Conservation (phyloP, 64 coral and sea anemone genomes). For the Pocillopora damicornis region DNA sequence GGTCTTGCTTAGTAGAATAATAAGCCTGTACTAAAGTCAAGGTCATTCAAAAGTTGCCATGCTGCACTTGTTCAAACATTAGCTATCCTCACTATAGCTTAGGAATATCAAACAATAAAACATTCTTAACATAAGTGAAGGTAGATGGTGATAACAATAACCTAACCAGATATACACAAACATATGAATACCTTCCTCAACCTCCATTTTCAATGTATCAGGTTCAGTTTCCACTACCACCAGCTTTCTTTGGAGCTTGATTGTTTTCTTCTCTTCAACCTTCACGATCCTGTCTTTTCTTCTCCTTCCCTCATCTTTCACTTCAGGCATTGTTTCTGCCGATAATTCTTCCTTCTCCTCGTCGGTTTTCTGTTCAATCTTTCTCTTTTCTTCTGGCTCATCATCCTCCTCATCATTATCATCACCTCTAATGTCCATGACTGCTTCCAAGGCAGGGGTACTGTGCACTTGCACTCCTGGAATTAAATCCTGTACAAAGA, state of each 20-base stretch:
- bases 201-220: slow-evolving; percentile 62
- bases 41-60: slow-evolving; percentile 28
- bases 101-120: neutral
- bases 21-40: neutral
- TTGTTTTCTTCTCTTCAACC: slow-evolving; percentile 85
- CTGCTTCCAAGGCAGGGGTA: slow-evolving; percentile 90
- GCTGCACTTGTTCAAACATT: neutral
- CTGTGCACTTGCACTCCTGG: slow-evolving; percentile 90
- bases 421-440: slow-evolving; percentile 91
- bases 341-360: slow-evolving; percentile 29
- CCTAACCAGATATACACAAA: neutral
- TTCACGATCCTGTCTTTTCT: slow-evolving; percentile 85
- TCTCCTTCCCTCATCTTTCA: slow-evolving; percentile 35
- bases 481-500: slow-evolving; percentile 65
- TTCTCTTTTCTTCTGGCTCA: slow-evolving; percentile 37
- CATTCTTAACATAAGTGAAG: neutral
- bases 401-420: slow-evolving; percentile 71
- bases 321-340: slow-evolving; percentile 48
- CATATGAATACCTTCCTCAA: slow-evolving; percentile 56
- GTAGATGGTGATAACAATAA: neutral
- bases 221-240: slow-evolving; percentile 31
- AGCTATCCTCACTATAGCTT: neutral
- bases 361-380: neutral
- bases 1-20: too few species aligned
- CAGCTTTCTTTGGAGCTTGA: slow-evolving; percentile 61